Percentiles rank a stretch among this genome's conserved stretches.
These are phyloP conservation scores for Mercenaria mercenaria DNA, from an alignment of 1,140 invertebrate species.

Conservation along the genomic window DNA sequence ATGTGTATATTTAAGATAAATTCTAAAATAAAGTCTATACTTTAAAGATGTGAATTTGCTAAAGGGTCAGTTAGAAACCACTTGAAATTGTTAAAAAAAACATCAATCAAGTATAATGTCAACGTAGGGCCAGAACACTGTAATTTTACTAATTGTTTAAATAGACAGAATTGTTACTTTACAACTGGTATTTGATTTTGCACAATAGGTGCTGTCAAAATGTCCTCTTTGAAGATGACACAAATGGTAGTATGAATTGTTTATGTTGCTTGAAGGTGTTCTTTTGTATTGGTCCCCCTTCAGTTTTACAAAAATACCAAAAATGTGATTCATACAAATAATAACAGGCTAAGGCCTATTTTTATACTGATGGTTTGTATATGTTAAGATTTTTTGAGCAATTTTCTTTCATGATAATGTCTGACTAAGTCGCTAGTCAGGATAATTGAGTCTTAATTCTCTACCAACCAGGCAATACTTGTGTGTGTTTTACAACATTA, in stretches of 20 bases:
- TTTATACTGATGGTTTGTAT: neutral
- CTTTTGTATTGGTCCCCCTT: constrained; percentile 39
- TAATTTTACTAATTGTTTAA: constrained; percentile 16
- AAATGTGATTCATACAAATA: constrained; percentile 28
- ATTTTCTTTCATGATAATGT: neutral
- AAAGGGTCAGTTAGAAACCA: too few relatives aligned
- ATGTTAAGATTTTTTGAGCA: constrained; percentile 4
- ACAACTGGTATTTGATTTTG: constrained; percentile 36
- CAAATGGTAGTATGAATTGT: constrained; percentile 12
- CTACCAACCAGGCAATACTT: neutral
- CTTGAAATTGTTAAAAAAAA: neutral
- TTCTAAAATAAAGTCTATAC: too few relatives aligned
- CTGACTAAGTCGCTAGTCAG: neutral
- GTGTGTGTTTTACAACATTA: constrained; percentile 19
- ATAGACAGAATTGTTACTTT: constrained; percentile 13
- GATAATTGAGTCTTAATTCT: too few relatives aligned
- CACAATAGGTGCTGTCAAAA: constrained; percentile 9
- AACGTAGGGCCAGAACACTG: neutral
- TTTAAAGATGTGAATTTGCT: too few relatives aligned
- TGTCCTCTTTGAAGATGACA: constrained; percentile 8
- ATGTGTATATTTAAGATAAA: too few relatives aligned
- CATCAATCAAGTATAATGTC: constrained; percentile 9
- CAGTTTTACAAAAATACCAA: constrained; percentile 12
- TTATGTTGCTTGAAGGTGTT: constrained; percentile 21
- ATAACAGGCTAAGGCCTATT: neutral